Evolutionary conservation across 2,113 vertebrate species (phyloP), one percentile per base, ranked within the genome.

Genomic region (Sinocyclocheilus anshuiensis): DNA sequence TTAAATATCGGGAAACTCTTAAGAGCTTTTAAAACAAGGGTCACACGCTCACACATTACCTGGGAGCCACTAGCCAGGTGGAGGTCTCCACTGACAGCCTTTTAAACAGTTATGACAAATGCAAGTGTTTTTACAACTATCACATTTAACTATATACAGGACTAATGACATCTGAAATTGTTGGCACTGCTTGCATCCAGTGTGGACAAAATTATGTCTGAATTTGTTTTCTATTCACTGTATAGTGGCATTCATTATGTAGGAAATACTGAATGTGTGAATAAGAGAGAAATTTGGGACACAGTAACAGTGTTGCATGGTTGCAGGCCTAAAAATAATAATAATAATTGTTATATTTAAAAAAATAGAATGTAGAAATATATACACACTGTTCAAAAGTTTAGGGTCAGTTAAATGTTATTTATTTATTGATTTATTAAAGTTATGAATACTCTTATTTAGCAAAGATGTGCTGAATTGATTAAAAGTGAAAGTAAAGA

Each of bases 1-100:
- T 42, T 13, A 61, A 78, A 61, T 79, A 79, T 33, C 33, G 8
- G 20, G 15, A 67, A 81, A 26, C 39, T 10, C 39, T 45, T 65
- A 42, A 65, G 22, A 65, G 36, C 59, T 26, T 26, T 67, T 48
- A 65, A 81, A 81, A 81, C 76, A 55, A 50, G 75, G 75, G n/a
- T 55, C 75, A 55, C 75, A 18, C 18, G 9, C 75, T 55, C 16
- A 29, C 24, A 2, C 53, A 55, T 55, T 33, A 20, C 22, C 74
- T 77, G 22, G 5, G 6, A 76, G 74, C 39, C 16, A 20, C 12
- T 77, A 55, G 15, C 24, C 24, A 50, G 24, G 45, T 29, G 15
- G 45, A 77, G 2, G 20, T 74, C 36, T 74, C 11, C 45, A 16
- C 26, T 15, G 10, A 76, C 4, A 6, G 22, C 15, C n/a, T 76